These are phyloP conservation scores for Acromyrmex heyeri DNA, from an alignment of 1,140 invertebrate genomes.

Conservation along the genomic window DNA sequence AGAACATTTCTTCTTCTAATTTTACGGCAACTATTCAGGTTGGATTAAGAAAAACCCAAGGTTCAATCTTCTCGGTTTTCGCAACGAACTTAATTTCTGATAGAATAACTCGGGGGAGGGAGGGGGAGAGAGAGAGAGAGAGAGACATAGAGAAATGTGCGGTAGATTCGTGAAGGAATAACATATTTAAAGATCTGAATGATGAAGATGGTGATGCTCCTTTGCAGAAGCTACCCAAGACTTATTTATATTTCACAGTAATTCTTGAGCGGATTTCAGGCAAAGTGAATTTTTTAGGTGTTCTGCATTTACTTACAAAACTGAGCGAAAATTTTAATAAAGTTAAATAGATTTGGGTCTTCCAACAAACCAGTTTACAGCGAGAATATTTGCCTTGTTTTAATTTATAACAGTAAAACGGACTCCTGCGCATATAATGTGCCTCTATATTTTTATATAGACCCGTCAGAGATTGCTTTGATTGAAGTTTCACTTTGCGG, in stretches of 20 bases:
- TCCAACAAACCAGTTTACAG: neutral
- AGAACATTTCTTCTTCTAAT: neutral
- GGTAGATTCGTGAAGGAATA: neutral
- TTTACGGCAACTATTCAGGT: conserved; percentile 11
- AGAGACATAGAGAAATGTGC: neutral
- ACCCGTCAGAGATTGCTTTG: neutral
- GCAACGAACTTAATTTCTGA: neutral
- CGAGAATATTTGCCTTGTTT: conserved; percentile 20
- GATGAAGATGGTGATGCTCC: conserved; percentile 22
- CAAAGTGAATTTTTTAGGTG: conserved; percentile 14
- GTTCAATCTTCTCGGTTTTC: neutral
- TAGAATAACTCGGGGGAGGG: neutral
- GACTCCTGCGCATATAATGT: neutral
- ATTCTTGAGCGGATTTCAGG: conserved; percentile 39
- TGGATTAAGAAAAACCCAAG: conserved; percentile 4
- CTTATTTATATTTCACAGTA: conserved; percentile 67
- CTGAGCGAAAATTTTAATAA: conserved; percentile 46
- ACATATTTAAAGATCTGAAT: conserved; percentile 12
- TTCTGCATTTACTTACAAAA: conserved; percentile 40
- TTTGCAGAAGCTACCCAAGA: neutral
- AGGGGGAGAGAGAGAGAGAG: too few species aligned
- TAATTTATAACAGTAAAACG: neutral
- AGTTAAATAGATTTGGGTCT: conserved; percentile 31
- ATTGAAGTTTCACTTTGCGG: conserved; percentile 21
- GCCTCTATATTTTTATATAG: neutral